Evolutionary conservation across 2,888 invertebrate genomes (phyloP).

Genomic region (Pristionchus maxplancki): DNA sequence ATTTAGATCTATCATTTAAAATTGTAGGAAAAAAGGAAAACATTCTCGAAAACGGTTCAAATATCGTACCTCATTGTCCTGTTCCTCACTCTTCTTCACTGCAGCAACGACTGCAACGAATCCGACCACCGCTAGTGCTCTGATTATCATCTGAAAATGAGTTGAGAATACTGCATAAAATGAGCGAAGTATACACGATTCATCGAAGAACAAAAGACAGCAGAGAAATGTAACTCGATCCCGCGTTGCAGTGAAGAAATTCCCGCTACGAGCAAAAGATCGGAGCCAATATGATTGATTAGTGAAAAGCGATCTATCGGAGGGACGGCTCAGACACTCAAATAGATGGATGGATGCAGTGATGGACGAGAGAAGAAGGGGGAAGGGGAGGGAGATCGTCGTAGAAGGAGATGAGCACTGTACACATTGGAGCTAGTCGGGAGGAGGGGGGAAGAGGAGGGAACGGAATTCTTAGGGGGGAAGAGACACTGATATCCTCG

Average conservation of each 20-base stretch:
- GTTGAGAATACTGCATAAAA: background rate
- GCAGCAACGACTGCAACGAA: background rate
- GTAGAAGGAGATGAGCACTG: conserved; percentile 38
- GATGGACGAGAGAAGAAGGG: background rate
- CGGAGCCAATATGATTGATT: background rate
- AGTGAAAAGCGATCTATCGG: conserved; percentile 33
- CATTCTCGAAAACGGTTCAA: background rate
- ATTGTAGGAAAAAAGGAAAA: background rate
- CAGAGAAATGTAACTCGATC: background rate
- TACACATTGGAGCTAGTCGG: conserved; percentile 34
- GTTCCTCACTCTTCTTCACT: conserved; percentile 30
- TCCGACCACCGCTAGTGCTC: conserved; percentile 12
- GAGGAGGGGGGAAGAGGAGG: background rate
- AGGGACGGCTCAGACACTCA: conserved; percentile 38
- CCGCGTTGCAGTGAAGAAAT: too few relatives aligned
- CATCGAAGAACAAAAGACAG: background rate
- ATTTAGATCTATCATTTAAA: background rate
- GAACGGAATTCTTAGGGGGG: background rate
- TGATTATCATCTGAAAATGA: conserved; percentile 43
- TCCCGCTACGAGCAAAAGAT: background rate
- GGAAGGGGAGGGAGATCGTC: conserved; percentile 20
- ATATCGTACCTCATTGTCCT: background rate
- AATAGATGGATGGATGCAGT: conserved; percentile 7
- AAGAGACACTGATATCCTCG: conserved; percentile 14
- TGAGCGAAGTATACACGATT: background rate